Evolutionary conservation across 2,888 invertebrate species (phyloP), one percentile per base, ranked within the genome.

Genomic region (Salpingus planirostris): DNA sequence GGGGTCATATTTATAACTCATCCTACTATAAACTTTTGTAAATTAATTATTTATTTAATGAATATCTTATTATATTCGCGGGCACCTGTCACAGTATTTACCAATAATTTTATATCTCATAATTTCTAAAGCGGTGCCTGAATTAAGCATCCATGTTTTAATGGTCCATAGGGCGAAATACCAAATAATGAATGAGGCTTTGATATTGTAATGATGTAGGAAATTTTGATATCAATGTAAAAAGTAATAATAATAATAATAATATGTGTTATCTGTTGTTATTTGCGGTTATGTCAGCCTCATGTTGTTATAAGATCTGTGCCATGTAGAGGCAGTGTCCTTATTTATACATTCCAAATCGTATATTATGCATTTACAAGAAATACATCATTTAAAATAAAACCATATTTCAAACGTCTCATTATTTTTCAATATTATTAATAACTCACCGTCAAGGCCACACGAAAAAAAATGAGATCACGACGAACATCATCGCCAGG

Each of bases 301-400:
- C 55, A 49, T 43, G 47, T 54, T 56, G 50, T 55, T 54, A 50
- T 54, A 55, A 60, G 60, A 62, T 60, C 60, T 60, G 62, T 60
- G 59, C 58, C 55, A 50, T 51, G 47, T 43, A 41, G 42, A 44
- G 46, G 47, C 48, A 50, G 41, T 55, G 55, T 58, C 56, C 55
- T 58, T 47, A 48, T 46, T 49, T 55, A 57, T 56, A 62, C 62
- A 62, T 62, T 62, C 62, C 62, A 60, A 55, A 54, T 55, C 50
- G 49, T 47, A 35, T 34, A 54, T 49, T 40, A 47, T 46, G 50
- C 54, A 55, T 56, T 57, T 54, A 55, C 59, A 59, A 57, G 53
- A 58, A 60, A 58, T 47, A 52, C 43, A 52, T 54, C 48, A 54
- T 49, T 32, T 38, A 39, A 36, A 36, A 24, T 23, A 27, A n/a